Evolutionary conservation across 2,797 vertebrate species (phyloP), one percentile per base, ranked within the genome.

Genomic region (Apodemus agrarius): DNA sequence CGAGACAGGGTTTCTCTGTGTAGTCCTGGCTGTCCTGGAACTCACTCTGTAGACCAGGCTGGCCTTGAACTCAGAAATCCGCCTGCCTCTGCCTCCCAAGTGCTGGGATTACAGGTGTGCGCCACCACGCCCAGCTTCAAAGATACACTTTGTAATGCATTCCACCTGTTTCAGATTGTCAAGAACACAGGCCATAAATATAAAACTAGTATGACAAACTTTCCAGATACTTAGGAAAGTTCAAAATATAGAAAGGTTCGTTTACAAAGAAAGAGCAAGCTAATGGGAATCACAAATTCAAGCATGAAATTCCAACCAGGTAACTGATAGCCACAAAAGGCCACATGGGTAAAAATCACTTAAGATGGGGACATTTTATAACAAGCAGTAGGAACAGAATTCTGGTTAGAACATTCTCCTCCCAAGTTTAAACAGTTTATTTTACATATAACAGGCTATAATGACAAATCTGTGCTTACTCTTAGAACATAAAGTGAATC

Each of bases 281-380:
- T 24, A 52, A 9, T 46, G 4, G 7, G 52, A 52, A 12, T 69
- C 43, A 69, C 21, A 69, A 69, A 89, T 54, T 90, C 40, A 89
- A 21, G 7, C 74, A 13, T 3, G 84, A 92, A 21, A 95, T 21
- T 90, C 61, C 96, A 94, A 92, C 46, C 40, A 76, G 6, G 40
- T 49, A 61, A 83, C 26, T 22, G 46, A 91, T 34, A 94, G n/a
- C 21, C 63, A 89, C 26, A 67, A 90, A 96, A 67, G 43, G 11
- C 24, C 57, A 90, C 13, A 93, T 21, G 57, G 72, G 69, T 43
- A 92, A 90, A 75, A 75, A 19, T n/a, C 37, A 57, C 65, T 95
- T 88, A 88, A 91, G 95, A 90, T n/a, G 74, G n/a, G 75, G 82
- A 85, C 90, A 91, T 94, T 95, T 80, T 69, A 72, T n/a, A 93